Base-by-base conservation (phyloP, 2,888 invertebrate genomes). In the Choreutis nemorana region DNA sequence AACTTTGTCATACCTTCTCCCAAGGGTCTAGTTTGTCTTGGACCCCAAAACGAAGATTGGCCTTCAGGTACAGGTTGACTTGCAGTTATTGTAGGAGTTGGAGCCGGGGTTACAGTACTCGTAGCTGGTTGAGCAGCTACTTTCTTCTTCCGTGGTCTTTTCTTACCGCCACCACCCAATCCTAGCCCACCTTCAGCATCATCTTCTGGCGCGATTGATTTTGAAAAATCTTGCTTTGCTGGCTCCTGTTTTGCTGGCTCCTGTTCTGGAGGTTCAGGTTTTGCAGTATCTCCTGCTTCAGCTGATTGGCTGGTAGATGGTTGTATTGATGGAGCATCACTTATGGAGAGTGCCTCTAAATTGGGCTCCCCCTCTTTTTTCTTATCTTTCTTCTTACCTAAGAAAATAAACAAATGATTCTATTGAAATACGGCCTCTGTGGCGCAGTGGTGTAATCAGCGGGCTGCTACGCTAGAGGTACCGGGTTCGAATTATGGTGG, bases 141-240 rank as follows among this genome's bases (percentile, higher is more conserved):
- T 29, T 58, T 55, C 28, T 56, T 56, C 23, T 44, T 54, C 29
- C 49, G 40, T 24, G 37, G 34, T 7, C 42, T 45, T 26, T 31
- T 45, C 36, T 30, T 57, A 32, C 40, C 54, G 18, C 30, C 44
- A 18, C 24, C 33, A 7, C 38, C 36, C 2, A 30, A 10, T 2
- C 26, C 30, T 13, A 26, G n/a, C 2, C 46, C 39, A 18, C 38
- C 34, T 20, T 39, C 39, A 6, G 11, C 26, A 1, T 26, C 15
- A 16, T 10, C 10, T 9, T 3, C 26, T 26, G 20, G 12, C 12
- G 25, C 25, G 13, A 20, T 12, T 6, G 18, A 8, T 6, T 6
- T 18, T 18, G n/a, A n/a, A n/a, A n/a, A n/a, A n/a, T n/a, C n/a
- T n/a, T n/a, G n/a, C n/a, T n/a, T n/a, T n/a, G n/a, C n/a, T n/a